phyloP scores from a whole-genome alignment of 2,113 vertebrate species.

The Proterorhinus semilunaris region DNA sequence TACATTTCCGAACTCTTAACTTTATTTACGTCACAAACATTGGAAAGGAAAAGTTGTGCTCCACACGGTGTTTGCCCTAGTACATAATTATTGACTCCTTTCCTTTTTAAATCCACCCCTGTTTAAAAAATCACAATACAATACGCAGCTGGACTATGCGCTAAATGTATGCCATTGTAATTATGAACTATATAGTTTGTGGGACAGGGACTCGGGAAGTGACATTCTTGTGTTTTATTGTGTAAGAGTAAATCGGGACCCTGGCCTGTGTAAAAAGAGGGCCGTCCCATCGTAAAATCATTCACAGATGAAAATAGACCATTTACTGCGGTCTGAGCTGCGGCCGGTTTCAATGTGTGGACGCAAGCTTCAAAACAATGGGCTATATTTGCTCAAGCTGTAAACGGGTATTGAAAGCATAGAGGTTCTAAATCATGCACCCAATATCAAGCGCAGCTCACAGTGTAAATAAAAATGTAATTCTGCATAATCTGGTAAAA shows the following conservation, averaged over 20 bases:
- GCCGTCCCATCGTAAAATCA: slow-evolving; percentile 3
- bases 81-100: background rate
- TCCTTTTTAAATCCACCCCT: background rate
- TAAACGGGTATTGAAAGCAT: background rate
- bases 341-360: background rate
- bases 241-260: slow-evolving; percentile 4
- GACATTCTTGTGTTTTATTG: background rate
- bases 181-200: background rate
- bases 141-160: background rate
- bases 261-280: background rate
- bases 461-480: no score
- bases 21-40: background rate
- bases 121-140: background rate
- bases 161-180: background rate
- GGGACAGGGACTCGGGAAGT: background rate
- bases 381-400: background rate
- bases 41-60: background rate
- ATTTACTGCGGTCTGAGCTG: slow-evolving; percentile 1
- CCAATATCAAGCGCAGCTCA: no score
- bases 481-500: no score
- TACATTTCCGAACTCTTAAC: background rate
- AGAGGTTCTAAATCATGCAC: no score
- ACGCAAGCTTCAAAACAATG: background rate
- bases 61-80: background rate
- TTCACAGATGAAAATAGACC: background rate